Conservation (phyloP, 2,797 vertebrate species). For the Notolabrus celidotus region DNA sequence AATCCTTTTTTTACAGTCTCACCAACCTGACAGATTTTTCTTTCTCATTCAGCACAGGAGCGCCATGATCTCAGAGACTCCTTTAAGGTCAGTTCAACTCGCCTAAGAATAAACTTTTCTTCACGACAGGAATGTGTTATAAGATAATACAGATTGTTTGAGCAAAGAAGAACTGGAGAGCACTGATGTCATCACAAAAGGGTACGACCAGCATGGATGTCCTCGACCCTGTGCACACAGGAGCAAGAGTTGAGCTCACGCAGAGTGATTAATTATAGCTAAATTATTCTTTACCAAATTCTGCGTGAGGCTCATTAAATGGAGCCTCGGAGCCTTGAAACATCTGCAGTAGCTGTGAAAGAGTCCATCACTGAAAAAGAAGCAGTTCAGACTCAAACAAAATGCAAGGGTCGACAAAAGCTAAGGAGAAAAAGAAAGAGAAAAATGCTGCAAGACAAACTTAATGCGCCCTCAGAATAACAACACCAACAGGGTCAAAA, state of each 20-base stretch:
- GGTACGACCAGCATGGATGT: constrained; percentile 5
- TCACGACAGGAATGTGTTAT: constrained; percentile 12
- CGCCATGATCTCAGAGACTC: constrained; percentile 1
- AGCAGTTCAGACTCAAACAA: constrained; percentile 5
- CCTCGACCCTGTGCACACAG: constrained; percentile 41
- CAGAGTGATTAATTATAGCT: constrained; percentile 53
- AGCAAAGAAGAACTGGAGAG: not conserved
- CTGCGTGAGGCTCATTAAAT: constrained; percentile 47
- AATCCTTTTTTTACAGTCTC: constrained; percentile 15
- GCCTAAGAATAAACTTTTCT: not conserved
- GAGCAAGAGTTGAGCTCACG: constrained; percentile 33
- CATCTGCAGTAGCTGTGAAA: constrained; percentile 37
- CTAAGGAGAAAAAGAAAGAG: not conserved
- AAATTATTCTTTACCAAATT: constrained; percentile 53
- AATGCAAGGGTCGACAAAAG: not conserved
- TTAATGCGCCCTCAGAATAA: constrained; percentile 1
- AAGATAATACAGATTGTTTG: not conserved
- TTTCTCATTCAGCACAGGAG: not conserved
- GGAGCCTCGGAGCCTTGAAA: constrained; percentile 29
- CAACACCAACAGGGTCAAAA: not conserved
- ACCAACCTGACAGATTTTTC: constrained; percentile 10
- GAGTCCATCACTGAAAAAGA: constrained; percentile 17
- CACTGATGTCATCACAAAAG: constrained; percentile 26
- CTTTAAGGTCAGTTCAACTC: constrained; percentile 13
- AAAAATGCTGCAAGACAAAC: constrained; percentile 1